A percentile compares a stretch with the other conserved stretches of the same genome.
phyloP scores from a whole-genome alignment of 2,888 invertebrate species.

The Gortyna flavago region DNA sequence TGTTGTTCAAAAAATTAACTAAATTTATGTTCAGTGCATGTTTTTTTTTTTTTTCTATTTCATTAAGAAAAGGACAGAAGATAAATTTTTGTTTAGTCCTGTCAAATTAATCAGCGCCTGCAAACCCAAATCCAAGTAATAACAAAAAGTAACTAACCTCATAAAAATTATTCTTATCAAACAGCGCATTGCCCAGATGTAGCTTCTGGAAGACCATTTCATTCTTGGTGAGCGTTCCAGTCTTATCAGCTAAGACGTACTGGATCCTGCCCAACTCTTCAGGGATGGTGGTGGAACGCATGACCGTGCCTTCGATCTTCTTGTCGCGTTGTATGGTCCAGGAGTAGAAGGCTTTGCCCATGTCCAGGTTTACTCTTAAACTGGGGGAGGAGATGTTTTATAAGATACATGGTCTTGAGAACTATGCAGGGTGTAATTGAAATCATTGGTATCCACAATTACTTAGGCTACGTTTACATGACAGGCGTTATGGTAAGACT shows the following conservation, averaged over 20 bases:
- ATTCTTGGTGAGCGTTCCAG: constrained; percentile 99
- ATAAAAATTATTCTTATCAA: constrained; percentile 95
- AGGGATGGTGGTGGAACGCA: constrained; percentile 99
- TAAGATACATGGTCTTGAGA: not conserved
- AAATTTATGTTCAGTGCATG: too few relatives aligned
- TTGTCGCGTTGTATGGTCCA: constrained; percentile 98
- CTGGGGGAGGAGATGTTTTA: constrained; percentile 85
- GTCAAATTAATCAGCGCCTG: too few relatives aligned
- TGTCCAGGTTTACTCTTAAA: constrained; percentile 98
- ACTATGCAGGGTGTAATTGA: not conserved
- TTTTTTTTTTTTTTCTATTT: too few relatives aligned
- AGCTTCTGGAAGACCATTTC: constrained; percentile 99
- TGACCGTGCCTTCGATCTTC: constrained; percentile 97
- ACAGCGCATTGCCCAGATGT: constrained; percentile 98
- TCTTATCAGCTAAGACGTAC: constrained; percentile 99
- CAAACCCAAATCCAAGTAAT: not conserved
- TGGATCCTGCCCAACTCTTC: constrained; percentile 99
- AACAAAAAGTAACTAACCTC: constrained; percentile 89
- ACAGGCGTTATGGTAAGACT: too few relatives aligned
- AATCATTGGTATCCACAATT: not conserved
- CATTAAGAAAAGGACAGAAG: too few relatives aligned
- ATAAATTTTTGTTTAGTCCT: too few relatives aligned
- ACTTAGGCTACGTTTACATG: not conserved
- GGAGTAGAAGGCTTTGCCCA: constrained; percentile 99
- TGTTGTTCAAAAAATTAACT: too few relatives aligned